A percentile compares a stretch with the other conserved stretches of the same genome.
Evolutionary conservation across 1,140 invertebrate genomes (phyloP).

Genomic region (Dendrolimus kikuchii): DNA sequence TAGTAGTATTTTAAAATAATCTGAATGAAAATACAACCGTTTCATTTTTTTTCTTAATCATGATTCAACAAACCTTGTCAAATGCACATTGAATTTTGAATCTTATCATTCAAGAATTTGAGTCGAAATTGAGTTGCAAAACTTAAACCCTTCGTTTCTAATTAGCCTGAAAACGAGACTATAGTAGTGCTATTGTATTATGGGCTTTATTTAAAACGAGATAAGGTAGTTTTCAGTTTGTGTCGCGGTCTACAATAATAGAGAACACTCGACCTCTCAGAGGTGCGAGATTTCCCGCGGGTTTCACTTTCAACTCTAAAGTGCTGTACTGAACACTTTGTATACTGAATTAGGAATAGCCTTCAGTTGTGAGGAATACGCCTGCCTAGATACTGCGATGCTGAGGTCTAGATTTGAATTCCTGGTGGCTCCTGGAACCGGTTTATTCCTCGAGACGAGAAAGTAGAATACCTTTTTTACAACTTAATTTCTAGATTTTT

Average conservation of each 20-base stretch:
- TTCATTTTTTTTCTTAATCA: too few species aligned
- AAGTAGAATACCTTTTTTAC: too few species aligned
- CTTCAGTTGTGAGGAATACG: background rate
- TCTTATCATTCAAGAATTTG: slow-evolving; percentile 10
- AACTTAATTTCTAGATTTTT: too few species aligned
- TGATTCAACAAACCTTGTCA: background rate
- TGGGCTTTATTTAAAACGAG: slow-evolving; percentile 23
- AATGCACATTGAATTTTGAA: background rate
- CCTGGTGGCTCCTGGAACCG: too few species aligned
- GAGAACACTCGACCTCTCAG: slow-evolving; percentile 55
- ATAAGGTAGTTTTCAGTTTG: slow-evolving; percentile 25
- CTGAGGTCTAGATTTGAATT: too few species aligned
- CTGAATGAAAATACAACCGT: too few species aligned
- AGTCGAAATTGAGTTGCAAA: slow-evolving; percentile 23
- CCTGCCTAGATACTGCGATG: too few species aligned
- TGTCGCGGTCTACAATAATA: slow-evolving; percentile 39
- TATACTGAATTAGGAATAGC: slow-evolving; percentile 13
- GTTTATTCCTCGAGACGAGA: too few species aligned
- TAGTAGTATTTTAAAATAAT: too few species aligned
- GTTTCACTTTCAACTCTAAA: slow-evolving; percentile 33
- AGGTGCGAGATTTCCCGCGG: slow-evolving; percentile 45
- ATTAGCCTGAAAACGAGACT: slow-evolving; percentile 67
- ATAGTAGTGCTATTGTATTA: slow-evolving; percentile 22
- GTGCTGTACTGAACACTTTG: slow-evolving; percentile 19
- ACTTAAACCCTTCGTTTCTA: slow-evolving; percentile 40